Percentiles rank a stretch among this genome's conserved stretches.
phyloP scores from a whole-genome alignment of 92 coral and sea anemone genomes.

The Zoanthus sansibaricus region DNA sequence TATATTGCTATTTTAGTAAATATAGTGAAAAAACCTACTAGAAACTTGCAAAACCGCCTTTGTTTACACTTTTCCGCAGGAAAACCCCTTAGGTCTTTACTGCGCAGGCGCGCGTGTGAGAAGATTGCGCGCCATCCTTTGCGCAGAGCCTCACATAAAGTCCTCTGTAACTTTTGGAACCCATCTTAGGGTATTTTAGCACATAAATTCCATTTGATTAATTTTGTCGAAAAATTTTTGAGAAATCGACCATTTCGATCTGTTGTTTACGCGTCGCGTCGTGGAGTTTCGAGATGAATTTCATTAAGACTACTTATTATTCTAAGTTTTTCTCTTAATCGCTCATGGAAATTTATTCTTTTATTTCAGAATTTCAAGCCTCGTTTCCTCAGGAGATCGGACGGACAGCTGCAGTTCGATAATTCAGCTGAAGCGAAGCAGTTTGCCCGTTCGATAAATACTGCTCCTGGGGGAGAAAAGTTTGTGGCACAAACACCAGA shows the following conservation, averaged over 20 bases:
- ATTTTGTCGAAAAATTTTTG: neutral
- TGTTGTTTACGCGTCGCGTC: neutral
- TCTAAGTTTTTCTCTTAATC: no score
- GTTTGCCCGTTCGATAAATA: neutral
- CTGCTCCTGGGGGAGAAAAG: neutral
- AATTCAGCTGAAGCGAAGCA: neutral
- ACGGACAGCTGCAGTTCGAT: neutral
- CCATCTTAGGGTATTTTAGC: neutral
- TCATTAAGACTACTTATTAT: no score
- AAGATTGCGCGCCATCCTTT: no score
- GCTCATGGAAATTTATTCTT: slow-evolving; percentile 1
- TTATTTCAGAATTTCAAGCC: neutral
- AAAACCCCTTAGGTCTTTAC: no score
- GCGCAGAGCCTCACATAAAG: no score
- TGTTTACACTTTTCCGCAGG: no score
- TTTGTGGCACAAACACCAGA: neutral
- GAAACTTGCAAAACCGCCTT: no score
- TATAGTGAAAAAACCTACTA: no score
- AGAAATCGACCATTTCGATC: neutral
- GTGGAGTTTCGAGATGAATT: neutral
- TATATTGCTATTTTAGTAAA: no score
- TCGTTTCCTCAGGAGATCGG: neutral
- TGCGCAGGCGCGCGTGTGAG: neutral
- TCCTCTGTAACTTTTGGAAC: no score
- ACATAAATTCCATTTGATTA: neutral